These are phyloP conservation scores for Falco cherrug DNA, from an alignment of 2,797 vertebrate genomes.

Conservation along the genomic window DNA sequence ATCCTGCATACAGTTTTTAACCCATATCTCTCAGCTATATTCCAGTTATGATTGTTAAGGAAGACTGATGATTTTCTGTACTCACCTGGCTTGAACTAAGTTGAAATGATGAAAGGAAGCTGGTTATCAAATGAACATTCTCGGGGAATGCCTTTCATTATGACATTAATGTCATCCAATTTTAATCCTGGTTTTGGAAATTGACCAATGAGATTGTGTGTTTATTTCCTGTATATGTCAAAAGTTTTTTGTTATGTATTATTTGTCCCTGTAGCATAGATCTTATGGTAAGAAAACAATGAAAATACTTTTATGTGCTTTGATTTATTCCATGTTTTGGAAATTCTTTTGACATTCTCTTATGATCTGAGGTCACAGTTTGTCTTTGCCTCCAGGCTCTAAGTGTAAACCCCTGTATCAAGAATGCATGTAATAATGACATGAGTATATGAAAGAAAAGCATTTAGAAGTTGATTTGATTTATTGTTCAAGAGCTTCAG, in stretches of 20 bases:
- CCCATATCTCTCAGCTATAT: neutral
- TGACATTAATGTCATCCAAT: neutral
- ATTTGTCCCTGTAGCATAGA: neutral
- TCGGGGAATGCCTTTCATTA: neutral
- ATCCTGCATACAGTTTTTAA: neutral
- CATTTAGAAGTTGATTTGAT: neutral
- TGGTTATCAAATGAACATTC: neutral
- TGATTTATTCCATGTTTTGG: neutral
- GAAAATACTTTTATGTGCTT: neutral
- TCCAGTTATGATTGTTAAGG: neutral
- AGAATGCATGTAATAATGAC: neutral
- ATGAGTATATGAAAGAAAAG: neutral
- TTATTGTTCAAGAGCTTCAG: constrained; percentile 3
- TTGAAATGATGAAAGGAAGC: neutral
- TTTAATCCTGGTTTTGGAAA: neutral
- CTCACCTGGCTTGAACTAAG: neutral
- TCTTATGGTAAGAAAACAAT: neutral
- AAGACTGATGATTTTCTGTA: neutral
- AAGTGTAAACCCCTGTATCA: neutral
- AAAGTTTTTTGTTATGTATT: neutral
- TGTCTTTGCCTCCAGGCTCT: neutral
- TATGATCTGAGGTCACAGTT: neutral
- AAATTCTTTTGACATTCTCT: neutral
- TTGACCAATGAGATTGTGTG: neutral
- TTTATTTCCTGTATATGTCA: neutral